Evolutionary conservation across 1,140 invertebrate genomes (phyloP).

Genomic region (Propsilocerus akamusi): DNA sequence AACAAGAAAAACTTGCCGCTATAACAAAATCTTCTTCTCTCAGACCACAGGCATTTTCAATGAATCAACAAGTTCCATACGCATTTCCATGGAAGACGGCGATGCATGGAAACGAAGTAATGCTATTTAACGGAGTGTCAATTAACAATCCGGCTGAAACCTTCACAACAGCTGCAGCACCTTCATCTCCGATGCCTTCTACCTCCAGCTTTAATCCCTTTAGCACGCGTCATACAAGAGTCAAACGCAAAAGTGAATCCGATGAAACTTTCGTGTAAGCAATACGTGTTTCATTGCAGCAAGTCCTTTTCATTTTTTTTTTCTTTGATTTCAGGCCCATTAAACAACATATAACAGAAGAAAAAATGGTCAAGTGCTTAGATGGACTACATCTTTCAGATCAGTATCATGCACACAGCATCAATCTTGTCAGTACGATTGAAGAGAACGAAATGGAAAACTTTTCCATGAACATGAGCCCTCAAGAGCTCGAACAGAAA

Average conservation of each 20-base stretch:
- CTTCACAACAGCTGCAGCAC: too few species aligned
- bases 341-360: conserved; percentile 65
- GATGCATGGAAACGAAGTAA: background rate
- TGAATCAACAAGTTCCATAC: background rate
- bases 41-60: background rate
- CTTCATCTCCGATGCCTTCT: background rate
- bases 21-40: background rate
- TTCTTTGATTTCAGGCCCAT: conserved; percentile 27
- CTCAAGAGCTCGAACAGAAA: conserved; percentile 27
- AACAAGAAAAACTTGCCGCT: background rate
- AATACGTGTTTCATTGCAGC: conserved; percentile 5
- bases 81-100: background rate
- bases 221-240: background rate
- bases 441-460: conserved; percentile 12
- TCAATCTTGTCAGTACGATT: conserved; percentile 12
- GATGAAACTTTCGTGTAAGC: too few species aligned
- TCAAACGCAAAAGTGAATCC: background rate
- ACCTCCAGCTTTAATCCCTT: background rate
- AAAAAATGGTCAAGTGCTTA: conserved; percentile 60
- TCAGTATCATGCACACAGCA: conserved; percentile 21
- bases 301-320: conserved; percentile 2
- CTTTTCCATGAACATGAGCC: conserved; percentile 15
- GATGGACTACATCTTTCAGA: conserved; percentile 46
- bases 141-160: background rate
- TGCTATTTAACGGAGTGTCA: background rate